phyloP scores from a whole-genome alignment of 2,113 vertebrate species.

The Xyliphius kryptos region DNA sequence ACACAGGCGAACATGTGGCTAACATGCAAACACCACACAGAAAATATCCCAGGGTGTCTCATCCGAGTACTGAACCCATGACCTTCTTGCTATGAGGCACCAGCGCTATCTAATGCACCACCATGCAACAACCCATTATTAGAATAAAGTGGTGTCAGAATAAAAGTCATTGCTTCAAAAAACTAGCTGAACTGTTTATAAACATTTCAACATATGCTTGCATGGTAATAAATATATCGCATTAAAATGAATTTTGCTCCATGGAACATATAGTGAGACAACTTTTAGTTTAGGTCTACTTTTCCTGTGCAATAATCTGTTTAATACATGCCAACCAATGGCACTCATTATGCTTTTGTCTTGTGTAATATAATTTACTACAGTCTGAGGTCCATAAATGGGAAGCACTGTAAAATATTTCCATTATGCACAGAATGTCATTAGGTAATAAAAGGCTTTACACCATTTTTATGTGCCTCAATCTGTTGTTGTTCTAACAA shows the following conservation, averaged over 20 bases:
- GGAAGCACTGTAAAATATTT: slow-evolving; percentile 72
- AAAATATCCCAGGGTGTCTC: no score
- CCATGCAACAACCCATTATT: no score
- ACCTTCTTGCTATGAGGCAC: no score
- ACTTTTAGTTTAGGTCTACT: no score
- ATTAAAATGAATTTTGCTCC: slow-evolving; percentile 92
- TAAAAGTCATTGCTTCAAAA: slow-evolving; percentile 77
- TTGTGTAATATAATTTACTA: slow-evolving; percentile 80
- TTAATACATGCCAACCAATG: no score
- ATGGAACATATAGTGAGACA: slow-evolving; percentile 82
- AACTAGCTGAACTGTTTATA: slow-evolving; percentile 90
- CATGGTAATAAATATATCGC: slow-evolving; percentile 87
- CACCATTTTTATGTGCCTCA: slow-evolving; percentile 62
- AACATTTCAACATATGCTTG: slow-evolving; percentile 87
- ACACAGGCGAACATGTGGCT: no score
- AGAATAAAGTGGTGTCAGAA: slow-evolving; percentile 76
- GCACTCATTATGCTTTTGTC: no score
- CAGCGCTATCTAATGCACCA: no score
- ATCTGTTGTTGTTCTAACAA: slow-evolving; percentile 68
- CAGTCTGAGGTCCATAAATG: slow-evolving; percentile 69
- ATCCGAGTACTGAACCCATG: no score
- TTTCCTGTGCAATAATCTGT: no score
- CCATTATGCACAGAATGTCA: slow-evolving; percentile 76
- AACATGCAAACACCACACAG: no score
- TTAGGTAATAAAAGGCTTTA: slow-evolving; percentile 71